Base-by-base conservation (phyloP, 2,888 invertebrate genomes). In the Drosophila tanythrix region DNA sequence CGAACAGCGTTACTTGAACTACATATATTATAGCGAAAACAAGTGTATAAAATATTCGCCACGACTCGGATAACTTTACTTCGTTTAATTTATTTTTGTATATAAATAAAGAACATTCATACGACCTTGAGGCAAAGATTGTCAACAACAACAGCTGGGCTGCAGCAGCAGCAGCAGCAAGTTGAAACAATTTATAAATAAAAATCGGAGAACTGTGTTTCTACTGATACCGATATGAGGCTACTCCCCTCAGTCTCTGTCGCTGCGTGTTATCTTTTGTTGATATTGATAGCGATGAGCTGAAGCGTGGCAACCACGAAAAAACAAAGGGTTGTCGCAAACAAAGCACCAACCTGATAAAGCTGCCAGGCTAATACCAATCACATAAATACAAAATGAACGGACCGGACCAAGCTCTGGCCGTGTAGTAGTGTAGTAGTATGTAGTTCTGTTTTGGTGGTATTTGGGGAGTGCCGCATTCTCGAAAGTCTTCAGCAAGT, bases 271-370 rank as follows among this genome's bases (percentile, higher is more conserved):
- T 84, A 88, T 84, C 89, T 74, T 79, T 69, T 73, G 79, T 86
- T 84, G 76, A 86, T 88, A 83, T 76, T 86, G 83, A 86, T 88
- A 83, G 61, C 43, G 56, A 25, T 25, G 43, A 31, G 40, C 13
- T 10, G 63, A 21, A 55, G 78, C 55, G 29, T 57, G 61, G 60
- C 35, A 66, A 48, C 6, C 18, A n/a, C 50, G 71, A 58, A 43
- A 56, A 38, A 64, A 60, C 60, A 48, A 48, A 25, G 29, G 18
- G 57, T 51, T 31, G 46, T 25, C 46, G 25, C 46, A 4, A 15
- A 27, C 35, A 18, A 29, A 36, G 71, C 31, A 31, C n/a, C 18
- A 56, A 60, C 58, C 59, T 67, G 85, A 81, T 81, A 85, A 82
- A 68, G 63, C 70, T 55, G 15, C 33, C 59, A 25, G 40, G 25